Percentiles rank a stretch among this genome's conserved stretches.
These are phyloP conservation scores for Ceratina australensis DNA, from an alignment of 1,140 invertebrate species.

Conservation along the genomic window DNA sequence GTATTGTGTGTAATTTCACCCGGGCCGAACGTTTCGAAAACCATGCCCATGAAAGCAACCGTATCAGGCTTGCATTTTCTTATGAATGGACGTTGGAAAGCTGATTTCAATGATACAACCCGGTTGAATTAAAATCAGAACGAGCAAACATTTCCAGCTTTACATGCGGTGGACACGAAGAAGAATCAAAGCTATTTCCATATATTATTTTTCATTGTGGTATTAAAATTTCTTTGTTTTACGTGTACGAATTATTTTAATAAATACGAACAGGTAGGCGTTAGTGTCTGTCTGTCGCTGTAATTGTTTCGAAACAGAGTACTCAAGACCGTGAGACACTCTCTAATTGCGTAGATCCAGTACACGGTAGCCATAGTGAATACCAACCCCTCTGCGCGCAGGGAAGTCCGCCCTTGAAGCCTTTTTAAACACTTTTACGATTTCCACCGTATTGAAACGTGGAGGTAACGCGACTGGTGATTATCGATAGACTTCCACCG, in stretches of 20 bases:
- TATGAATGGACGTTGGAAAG: not conserved
- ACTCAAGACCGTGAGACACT: slow-evolving; percentile 38
- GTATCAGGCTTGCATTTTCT: not conserved
- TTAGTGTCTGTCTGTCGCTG: not conserved
- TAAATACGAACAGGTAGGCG: too few relatives aligned
- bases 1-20: slow-evolving; percentile 60
- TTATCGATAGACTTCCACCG: slow-evolving; percentile 18
- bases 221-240: too few relatives aligned
- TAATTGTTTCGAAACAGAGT: slow-evolving; percentile 31
- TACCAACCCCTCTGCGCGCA: slow-evolving; percentile 42
- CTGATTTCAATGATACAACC: not conserved
- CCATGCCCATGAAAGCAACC: not conserved
- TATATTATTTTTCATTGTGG: not conserved
- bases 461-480: slow-evolving; percentile 11
- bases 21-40: slow-evolving; percentile 40
- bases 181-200: too few relatives aligned
- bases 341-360: slow-evolving; percentile 52
- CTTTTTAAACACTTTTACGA: slow-evolving; percentile 66
- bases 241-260: not conserved
- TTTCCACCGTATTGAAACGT: slow-evolving; percentile 65
- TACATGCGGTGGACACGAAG: too few relatives aligned
- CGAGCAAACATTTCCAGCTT: too few relatives aligned
- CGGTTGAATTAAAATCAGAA: too few relatives aligned
- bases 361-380: slow-evolving; percentile 53
- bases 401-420: slow-evolving; percentile 55